Evolutionary conservation across 2,113 vertebrate genomes (phyloP).

Genomic region (Jaculus jaculus): DNA sequence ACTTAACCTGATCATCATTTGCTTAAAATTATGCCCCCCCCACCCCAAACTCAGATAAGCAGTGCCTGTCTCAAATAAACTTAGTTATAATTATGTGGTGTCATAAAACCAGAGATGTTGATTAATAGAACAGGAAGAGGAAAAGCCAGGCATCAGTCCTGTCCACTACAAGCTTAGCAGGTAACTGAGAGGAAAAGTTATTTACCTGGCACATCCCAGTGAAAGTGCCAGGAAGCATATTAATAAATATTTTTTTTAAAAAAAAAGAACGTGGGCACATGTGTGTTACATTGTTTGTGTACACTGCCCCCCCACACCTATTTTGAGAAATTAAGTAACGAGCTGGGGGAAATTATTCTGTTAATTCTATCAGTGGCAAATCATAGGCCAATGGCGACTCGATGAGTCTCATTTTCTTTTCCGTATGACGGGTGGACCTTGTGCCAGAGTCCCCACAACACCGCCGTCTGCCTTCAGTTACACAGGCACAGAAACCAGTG

Average conservation of each 20-base stretch:
- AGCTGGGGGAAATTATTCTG: not conserved
- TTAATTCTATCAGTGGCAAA: not conserved
- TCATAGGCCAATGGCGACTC: not conserved
- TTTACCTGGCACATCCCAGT: not conserved
- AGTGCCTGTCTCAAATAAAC: not conserved
- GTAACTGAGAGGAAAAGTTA: not conserved
- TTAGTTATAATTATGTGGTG: not conserved
- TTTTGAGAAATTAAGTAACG: not conserved
- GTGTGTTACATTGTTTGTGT: not conserved
- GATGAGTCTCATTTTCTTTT: not conserved
- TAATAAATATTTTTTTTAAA: constrained; percentile 5
- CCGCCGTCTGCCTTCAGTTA: not conserved
- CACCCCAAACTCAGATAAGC: constrained; percentile 23
- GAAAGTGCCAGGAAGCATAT: not conserved
- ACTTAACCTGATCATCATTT: constrained; percentile 18
- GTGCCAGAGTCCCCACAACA: not conserved
- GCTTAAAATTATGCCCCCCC: constrained; percentile 43
- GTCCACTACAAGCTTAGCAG: not conserved
- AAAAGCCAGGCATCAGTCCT: not conserved
- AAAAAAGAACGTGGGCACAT: not conserved
- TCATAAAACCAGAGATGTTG: not conserved
- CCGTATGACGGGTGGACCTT: not conserved
- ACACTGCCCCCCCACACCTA: not conserved
- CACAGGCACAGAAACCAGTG: not conserved
- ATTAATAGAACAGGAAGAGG: not conserved